Base-by-base conservation (phyloP, 1,140 invertebrate genomes). In the Venustaconcha ellipsiformis region DNA sequence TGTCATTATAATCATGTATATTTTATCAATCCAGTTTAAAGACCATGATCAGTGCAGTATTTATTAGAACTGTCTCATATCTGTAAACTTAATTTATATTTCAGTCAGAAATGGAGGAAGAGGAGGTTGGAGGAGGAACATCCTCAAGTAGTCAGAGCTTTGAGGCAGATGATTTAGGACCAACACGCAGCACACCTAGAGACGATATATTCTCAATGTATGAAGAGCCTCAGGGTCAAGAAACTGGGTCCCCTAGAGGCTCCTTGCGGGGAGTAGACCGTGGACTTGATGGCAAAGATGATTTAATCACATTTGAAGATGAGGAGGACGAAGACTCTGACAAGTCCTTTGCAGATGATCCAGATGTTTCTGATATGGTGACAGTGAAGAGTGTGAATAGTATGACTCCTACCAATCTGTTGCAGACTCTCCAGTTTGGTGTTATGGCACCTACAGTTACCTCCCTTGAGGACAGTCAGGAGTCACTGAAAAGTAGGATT, bases 401-500 rank as follows among this genome's bases (percentile, higher is more conserved):
- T 59, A 83, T 70, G 58, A 80, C 81, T 1, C 79, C 82, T 0
- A 58, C 71, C 11, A 69, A 72, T 57, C 58, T 83, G 67, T 70
- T 82, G 30, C 80, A 84, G 74, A 83, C 83, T 1, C 70, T 78
- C 57, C 74, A 71, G 15, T 83, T 83, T 72, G 83, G 74, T 26
- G 80, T 78, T 14, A 72, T 74, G n/a, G 70, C 64, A 15, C 66
- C 78, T 6, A 79, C 81, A 12, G 67, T 81, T 18, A 77, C 82
- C 14, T 72, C 79, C 1, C 68, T 72, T 56, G 78, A 79, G 55
- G 80, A 80, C n/a, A 78, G 75, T 20, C 69, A 70, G 57, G 82
- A 78, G 18, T 76, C 67, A 37, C 72, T 79, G 37, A 76, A 80
- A 56, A n/a, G 56, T 17, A 82, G 70, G 70, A 79, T 86, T n/a